A percentile compares a stretch with the other conserved stretches of the same genome.
phyloP scores from a whole-genome alignment of 1,140 invertebrate genomes.

The Drosophila pallidifrons region DNA sequence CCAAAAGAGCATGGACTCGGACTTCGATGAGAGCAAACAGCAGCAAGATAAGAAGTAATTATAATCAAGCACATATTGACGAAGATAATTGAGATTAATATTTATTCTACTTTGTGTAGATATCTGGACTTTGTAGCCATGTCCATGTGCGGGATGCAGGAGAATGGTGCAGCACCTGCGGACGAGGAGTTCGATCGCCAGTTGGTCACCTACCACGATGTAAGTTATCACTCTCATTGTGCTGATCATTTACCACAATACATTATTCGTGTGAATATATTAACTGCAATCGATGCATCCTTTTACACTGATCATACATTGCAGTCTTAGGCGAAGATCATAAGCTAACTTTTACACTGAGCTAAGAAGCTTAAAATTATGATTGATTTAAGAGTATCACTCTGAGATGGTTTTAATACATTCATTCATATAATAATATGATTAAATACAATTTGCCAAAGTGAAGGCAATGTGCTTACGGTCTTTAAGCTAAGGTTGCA shows the following conservation, averaged over 20 bases:
- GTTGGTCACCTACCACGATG: conserved; percentile 87
- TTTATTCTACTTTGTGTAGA: conserved; percentile 57
- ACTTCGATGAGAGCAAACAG: conserved; percentile 91
- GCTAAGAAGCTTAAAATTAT: too few species aligned
- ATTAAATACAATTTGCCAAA: too few species aligned
- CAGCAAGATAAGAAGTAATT: conserved; percentile 87
- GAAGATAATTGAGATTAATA: not conserved
- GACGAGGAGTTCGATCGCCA: conserved; percentile 91
- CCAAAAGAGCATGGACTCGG: conserved; percentile 91
- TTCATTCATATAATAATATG: too few species aligned
- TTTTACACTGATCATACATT: conserved; percentile 26
- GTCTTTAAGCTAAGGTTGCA: too few species aligned
- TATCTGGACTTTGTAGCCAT: conserved; percentile 88
- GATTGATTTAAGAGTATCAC: too few species aligned
- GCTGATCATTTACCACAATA: not conserved
- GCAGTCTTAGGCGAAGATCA: too few species aligned
- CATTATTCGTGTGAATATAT: conserved; percentile 40
- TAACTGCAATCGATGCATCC: conserved; percentile 44
- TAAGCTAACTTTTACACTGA: too few species aligned
- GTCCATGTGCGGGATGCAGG: conserved; percentile 92
- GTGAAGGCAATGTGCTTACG: too few species aligned
- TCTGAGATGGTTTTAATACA: too few species aligned
- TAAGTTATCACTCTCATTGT: conserved; percentile 64
- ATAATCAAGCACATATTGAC: conserved; percentile 71
- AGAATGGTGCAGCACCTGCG: conserved; percentile 86